Base-by-base conservation (phyloP, 2,113 vertebrate genomes). In the Sander vitreus region DNA sequence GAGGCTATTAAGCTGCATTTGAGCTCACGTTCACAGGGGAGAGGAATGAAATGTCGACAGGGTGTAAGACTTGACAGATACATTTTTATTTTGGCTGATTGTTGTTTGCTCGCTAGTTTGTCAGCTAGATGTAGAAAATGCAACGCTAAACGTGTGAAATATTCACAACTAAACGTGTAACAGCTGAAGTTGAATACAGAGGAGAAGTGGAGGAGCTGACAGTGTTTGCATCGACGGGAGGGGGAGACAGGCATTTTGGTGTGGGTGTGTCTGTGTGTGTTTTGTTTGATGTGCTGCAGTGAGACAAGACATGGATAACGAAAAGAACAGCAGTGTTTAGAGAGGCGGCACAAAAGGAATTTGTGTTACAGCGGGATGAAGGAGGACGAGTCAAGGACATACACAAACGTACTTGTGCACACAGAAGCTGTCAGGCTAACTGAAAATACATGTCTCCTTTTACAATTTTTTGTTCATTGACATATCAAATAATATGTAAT, bases 301-400 rank as follows among this genome's bases (percentile, higher is more conserved):
- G 73, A 87, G 88, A 88, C 76, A 83, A 90, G 82, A 88, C 76
- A 59, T 54, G 81, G 76, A 74, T 84, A 84, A 87, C 25, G 60
- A 78, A 77, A 81, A 39, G 81, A 86, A 81, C 23, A 72, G 88
- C 23, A 2, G 78, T 16, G 69, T 75, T 78, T 63, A 78, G 30
- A 76, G 78, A 73, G 36, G 57, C n/a, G n/a, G 39, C 78, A 88
- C 43, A 39, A 84, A 71, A 81, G 25, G 69, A 84, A 79, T 72
- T 78, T 19, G 33, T 10, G 70, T 76, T 68, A 67, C n/a, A n/a
- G 80, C 55, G 71, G 66, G 33, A 69, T 36, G 57, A 53, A 81
- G 33, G n/a, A 54, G 55, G 72, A 50, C 1, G 15, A 36, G 53
- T 80, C 70, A 86, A 88, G 85, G 83, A 88, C 86, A 81, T 54